Base-by-base conservation (phyloP, 2,888 invertebrate genomes). In the Platycheirus albimanus region DNA sequence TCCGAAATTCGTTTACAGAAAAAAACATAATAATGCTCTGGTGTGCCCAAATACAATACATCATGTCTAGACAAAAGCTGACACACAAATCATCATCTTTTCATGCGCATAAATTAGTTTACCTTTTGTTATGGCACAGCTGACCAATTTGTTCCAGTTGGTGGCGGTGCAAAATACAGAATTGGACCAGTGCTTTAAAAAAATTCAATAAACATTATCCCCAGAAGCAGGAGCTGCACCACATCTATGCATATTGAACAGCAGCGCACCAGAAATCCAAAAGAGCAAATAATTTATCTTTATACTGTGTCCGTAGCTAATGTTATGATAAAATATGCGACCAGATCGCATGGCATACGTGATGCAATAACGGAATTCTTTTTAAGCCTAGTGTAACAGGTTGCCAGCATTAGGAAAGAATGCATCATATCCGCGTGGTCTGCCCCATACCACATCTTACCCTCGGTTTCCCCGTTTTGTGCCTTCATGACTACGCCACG, bases 241-340 rank as follows among this genome's bases (percentile, higher is more conserved):
- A n/a, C n/a, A n/a, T n/a, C n/a, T n/a, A n/a, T n/a, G n/a, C n/a
- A n/a, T n/a, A n/a, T n/a, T n/a, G n/a, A n/a, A n/a, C n/a, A n/a
- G n/a, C n/a, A n/a, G n/a, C n/a, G n/a, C n/a, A n/a, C n/a, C n/a
- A n/a, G n/a, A n/a, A n/a, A n/a, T 61, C 56, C 15, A 66, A 79
- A 63, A 64, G 36, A 38, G 66, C 61, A 78, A 83, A 83, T 72
- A 83, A 83, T 78, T 78, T 78, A 83, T 83, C 78, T 78, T 45
- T 45, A n/a, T n/a, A 54, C 24, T 69, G 56, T 83, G 83, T 51
- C 72, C 69, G 83, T 83, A n/a, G n/a, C n/a, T n/a, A 78, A 83
- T 83, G 83, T 83, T 78, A 83, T 83, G 83, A 83, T 83, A 83
- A 83, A 83, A 78, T 83, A 83, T 83, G 83, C 83, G 83, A 83